Conservation (phyloP, 37 sponge, comb jelly and placozoan genomes). For the Bolinopsis microptera region DNA sequence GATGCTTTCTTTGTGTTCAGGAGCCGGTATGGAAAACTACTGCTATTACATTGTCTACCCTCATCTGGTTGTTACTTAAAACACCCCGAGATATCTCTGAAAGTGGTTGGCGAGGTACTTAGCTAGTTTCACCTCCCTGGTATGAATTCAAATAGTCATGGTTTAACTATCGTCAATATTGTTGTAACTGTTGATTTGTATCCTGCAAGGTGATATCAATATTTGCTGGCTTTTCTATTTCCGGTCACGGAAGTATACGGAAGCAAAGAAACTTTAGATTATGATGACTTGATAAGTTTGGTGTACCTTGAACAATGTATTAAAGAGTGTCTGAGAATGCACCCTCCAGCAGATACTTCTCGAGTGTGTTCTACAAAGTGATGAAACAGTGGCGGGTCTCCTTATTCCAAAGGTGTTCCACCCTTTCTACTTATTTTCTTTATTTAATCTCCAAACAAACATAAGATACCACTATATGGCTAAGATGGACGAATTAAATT, state of each 20-base stretch:
- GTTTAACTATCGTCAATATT: too few species aligned
- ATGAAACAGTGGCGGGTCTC: neutral
- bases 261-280: neutral
- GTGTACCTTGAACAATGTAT: neutral
- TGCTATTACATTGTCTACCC: neutral
- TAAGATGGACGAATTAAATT: neutral
- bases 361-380: neutral
- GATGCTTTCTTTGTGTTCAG: neutral
- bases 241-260: neutral
- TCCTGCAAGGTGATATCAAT: too few species aligned
- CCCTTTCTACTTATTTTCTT: neutral
- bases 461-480: neutral
- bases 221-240: too few species aligned
- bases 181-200: too few species aligned
- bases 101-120: neutral
- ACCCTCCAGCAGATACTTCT: neutral
- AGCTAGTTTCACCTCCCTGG: too few species aligned
- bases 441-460: neutral
- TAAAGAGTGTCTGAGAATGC: neutral
- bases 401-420: neutral
- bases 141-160: neutral
- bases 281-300: neutral
- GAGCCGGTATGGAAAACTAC: slow-evolving; percentile 24
- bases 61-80: neutral
- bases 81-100: neutral